Evolutionary conservation across 2,888 invertebrate species (phyloP), one percentile per base, ranked within the genome.

Genomic region (Tetragonula carbonaria): DNA sequence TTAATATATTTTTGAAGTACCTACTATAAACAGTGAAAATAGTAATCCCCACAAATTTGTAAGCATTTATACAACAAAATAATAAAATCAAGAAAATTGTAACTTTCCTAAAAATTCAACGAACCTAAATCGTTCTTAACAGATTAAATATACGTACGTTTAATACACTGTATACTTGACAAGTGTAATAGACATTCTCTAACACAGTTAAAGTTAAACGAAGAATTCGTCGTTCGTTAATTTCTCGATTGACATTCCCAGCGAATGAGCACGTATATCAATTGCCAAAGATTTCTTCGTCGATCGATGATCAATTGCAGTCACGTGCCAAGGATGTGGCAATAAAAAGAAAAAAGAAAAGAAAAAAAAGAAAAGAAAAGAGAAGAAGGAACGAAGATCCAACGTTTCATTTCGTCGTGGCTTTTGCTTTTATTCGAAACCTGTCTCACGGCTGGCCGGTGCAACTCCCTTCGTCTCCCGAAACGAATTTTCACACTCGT

Each of bases 241-340:
- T 18, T 16, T 21, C 16, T 38, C 28, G 50, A 78, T 78, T 72
- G 45, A 59, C 59, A 67, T 78, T 78, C 51, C 38, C 23, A 0
- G 4, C 0, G 45, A 13, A 23, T 33, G 18, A 33, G n/a, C 38
- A 57, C 11, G 68, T 75, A 50, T 45, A 53, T 57, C 57, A 13
- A 16, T 57, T n/a, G 67, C 23, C 50, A 72, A 59, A 63, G 53
- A 68, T 78, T 55, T 66, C 33, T 62, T 67, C 18, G 62, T 8
- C 50, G 59, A 28, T 38, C 67, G 62, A 70, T 71, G 70, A 74
- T 55, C 66, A 67, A 76, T 77, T 71, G 55, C 81, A 71, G 77
- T 84, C 86, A 79, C 85, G 82, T 72, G 73, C 57, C 14, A 8
- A 23, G 28, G 65, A 65, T 38, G 75, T 78, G 23, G 68, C 63